Evolutionary conservation across 1,140 invertebrate species (phyloP), one percentile per base, ranked within the genome.

Genomic region (Pristionchus pacificus): DNA sequence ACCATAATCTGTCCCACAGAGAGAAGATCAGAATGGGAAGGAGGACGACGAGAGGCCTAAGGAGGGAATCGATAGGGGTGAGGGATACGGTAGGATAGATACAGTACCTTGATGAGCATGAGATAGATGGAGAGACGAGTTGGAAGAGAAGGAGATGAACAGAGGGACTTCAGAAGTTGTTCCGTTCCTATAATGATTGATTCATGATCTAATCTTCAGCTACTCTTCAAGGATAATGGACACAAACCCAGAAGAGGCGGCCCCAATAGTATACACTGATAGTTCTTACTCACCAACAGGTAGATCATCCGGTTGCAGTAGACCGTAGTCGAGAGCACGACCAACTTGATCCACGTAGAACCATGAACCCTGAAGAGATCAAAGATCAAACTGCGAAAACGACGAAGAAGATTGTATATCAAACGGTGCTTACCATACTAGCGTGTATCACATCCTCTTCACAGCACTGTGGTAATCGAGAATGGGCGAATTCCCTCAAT

Each of bases 281-380:
- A n/a, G n/a, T 30, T 66, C 65, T 2, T 58, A 38, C 32, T 57
- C 65, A 29, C 3, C 28, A 24, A 31, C 55, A 1, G 66, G 66
- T 19, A 68, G 29, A 28, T 33, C 2, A 33, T 68, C 66, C 31
- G 55, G 58, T 2, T 31, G 66, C n/a, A 68, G 25, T 30, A 68
- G 31, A 31, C 71, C 71, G n/a, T 24, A 25, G 0, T 69, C 67
- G 1, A 73, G 30, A 2, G 59, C 71, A 38, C 60, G 58, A 3
- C 59, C 30, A 15, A 73, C 14, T 69, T 73, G 71, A 2, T 73
- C 67, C 59, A 73, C 71, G 57, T 58, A 73, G 32, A 68, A 73
- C 71, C 71, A 73, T 1, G 71, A 73, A 32, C 62, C 67, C 27
- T 68, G 38, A 49, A 10, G 38, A 49, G 19, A 49, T 49, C 38